phyloP scores from a whole-genome alignment of 2,797 vertebrate species.

The Molothrus ater region DNA sequence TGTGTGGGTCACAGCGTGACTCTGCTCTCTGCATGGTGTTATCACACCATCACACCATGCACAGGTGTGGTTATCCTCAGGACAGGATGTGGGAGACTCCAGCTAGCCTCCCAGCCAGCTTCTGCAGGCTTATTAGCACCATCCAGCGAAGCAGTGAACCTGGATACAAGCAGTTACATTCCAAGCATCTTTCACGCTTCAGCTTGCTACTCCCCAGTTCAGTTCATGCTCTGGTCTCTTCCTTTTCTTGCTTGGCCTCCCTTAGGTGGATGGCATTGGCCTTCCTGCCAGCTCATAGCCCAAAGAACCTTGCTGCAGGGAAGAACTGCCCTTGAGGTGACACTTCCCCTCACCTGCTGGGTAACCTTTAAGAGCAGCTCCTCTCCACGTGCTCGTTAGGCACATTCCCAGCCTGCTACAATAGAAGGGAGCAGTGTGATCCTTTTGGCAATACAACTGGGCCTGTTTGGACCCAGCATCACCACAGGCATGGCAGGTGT shows the following conservation, averaged over 20 bases:
- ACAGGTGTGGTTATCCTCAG: background rate
- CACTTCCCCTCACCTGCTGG: background rate
- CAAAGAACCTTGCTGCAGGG: background rate
- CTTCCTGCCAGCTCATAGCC: background rate
- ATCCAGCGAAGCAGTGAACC: background rate
- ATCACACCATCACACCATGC: background rate
- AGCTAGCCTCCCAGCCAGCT: background rate
- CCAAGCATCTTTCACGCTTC: background rate
- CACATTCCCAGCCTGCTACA: background rate
- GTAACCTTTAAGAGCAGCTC: background rate
- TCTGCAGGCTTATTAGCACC: background rate
- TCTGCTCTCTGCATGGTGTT: background rate
- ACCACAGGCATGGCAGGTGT: background rate
- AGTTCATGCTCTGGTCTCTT: background rate
- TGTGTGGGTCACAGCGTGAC: fast-evolving
- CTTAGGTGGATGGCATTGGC: background rate
- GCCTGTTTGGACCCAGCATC: background rate
- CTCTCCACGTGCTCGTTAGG: background rate
- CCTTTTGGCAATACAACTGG: background rate
- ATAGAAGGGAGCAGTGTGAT: background rate
- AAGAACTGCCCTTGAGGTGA: background rate
- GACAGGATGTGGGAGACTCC: background rate
- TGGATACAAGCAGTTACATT: background rate
- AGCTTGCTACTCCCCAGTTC: background rate
- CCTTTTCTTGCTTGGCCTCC: background rate